Conservation (phyloP, 2,888 invertebrate genomes). For the Limnephilus lunatus region DNA sequence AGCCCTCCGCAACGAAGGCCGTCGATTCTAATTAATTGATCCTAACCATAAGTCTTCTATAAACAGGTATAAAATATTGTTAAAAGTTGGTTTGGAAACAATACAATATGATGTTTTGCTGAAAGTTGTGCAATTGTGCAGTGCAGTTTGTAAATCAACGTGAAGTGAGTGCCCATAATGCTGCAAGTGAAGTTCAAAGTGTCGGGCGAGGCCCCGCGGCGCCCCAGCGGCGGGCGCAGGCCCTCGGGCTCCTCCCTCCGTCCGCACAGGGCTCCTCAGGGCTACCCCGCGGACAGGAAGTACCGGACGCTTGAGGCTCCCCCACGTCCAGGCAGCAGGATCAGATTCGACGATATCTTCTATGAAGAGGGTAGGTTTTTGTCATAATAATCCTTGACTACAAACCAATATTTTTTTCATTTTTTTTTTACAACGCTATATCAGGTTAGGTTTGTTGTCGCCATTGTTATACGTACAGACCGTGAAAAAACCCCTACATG, state of each 20-base stretch:
- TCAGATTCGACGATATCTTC: conserved; percentile 54
- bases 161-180: conserved; percentile 69
- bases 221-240: conserved; percentile 23
- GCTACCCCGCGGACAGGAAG: conserved; percentile 3
- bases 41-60: not conserved
- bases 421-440: no score
- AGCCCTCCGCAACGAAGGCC: no score
- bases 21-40: not conserved
- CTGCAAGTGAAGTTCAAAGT: conserved; percentile 75
- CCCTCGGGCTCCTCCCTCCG: not conserved
- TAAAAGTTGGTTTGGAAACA: not conserved
- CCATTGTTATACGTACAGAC: not conserved
- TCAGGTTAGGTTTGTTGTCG: no score
- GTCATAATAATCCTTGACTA: not conserved
- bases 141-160: not conserved
- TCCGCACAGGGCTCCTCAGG: not conserved
- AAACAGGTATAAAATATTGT: not conserved
- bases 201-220: conserved; percentile 72
- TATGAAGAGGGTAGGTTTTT: conserved; percentile 1
- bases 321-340: conserved; percentile 53
- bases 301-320: conserved; percentile 58
- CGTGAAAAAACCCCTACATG: not conserved
- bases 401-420: no score
- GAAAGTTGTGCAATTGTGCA: conserved; percentile 16
- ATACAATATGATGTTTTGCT: not conserved